phyloP scores from a whole-genome alignment of 2,797 vertebrate genomes.

The Peromyscus nudipes region DNA sequence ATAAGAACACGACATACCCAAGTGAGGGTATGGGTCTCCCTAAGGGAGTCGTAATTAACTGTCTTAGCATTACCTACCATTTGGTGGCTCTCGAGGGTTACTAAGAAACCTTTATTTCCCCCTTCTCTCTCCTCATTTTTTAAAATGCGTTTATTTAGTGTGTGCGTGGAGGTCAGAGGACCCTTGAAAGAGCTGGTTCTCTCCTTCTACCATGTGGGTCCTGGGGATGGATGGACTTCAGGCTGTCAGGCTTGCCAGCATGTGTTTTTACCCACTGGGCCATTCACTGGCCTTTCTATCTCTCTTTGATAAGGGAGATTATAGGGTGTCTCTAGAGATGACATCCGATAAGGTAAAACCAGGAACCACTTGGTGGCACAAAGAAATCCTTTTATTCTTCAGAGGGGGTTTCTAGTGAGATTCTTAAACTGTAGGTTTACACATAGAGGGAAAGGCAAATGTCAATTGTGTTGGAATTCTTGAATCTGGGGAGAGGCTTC shows the following conservation, averaged over 20 bases:
- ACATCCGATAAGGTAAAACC: background rate
- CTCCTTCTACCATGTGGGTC: background rate
- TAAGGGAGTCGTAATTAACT: background rate
- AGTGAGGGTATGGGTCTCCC: background rate
- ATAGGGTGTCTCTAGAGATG: background rate
- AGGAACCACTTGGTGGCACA: background rate
- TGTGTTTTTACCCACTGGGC: background rate
- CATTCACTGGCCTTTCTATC: background rate
- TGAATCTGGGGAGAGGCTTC: background rate
- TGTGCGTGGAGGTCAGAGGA: background rate
- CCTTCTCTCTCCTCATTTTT: background rate
- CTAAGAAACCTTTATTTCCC: background rate
- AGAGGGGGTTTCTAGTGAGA: too few species aligned
- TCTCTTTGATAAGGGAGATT: background rate
- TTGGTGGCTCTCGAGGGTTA: background rate
- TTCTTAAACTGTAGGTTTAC: background rate
- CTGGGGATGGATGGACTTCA: background rate
- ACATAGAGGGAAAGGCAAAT: background rate
- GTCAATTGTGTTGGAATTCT: background rate
- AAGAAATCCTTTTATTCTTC: background rate
- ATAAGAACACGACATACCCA: background rate
- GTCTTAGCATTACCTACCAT: background rate
- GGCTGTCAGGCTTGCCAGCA: too few species aligned
- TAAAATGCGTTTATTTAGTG: background rate
- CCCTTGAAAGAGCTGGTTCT: background rate